Evolutionary conservation across 2,888 invertebrate genomes (phyloP).

Genomic region (Ectemnius cavifrons): DNA sequence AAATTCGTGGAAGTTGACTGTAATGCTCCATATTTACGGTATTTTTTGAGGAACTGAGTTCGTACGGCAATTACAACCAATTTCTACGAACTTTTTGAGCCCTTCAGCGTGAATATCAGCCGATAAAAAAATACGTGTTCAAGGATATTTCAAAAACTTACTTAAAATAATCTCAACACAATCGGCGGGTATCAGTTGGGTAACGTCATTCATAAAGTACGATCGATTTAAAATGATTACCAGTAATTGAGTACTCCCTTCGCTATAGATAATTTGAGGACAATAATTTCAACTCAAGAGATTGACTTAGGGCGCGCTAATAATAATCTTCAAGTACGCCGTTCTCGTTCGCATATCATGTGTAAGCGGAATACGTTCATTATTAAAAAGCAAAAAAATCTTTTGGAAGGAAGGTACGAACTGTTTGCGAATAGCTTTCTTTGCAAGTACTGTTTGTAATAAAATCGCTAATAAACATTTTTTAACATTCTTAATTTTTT

Average conservation of each 20-base stretch:
- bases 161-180: no score
- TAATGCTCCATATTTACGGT: no score
- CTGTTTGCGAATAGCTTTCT: background rate
- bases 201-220: background rate
- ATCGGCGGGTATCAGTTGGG: no score
- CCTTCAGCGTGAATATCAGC: no score
- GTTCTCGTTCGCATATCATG: background rate
- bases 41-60: no score
- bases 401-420: background rate
- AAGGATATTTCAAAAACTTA: no score
- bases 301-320: background rate
- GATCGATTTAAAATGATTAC: background rate
- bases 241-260: background rate
- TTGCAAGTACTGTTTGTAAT: background rate
- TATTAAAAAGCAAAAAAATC: background rate
- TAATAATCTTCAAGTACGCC: slow-evolving; percentile 1
- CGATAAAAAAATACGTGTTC: no score
- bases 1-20: no score
- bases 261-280: background rate
- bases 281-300: background rate
- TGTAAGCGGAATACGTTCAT: background rate
- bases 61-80: no score
- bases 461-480: background rate
- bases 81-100: no score
- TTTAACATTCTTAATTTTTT: slow-evolving; percentile 3